Base-by-base conservation (phyloP, 2,113 vertebrate genomes). In the Amazona guildingii region DNA sequence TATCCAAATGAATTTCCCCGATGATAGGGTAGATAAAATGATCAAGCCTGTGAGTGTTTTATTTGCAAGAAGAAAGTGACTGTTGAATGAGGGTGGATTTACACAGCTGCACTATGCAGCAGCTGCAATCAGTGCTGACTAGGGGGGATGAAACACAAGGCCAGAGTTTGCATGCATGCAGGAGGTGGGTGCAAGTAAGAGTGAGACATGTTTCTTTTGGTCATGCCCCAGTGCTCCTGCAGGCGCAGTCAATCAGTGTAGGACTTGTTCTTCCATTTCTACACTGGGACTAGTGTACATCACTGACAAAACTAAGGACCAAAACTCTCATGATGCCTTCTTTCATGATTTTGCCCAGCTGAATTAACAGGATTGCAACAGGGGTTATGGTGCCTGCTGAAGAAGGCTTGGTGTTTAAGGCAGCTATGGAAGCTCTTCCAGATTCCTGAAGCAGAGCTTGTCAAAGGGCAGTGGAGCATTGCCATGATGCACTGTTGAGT, bases 1-100 rank as follows among this genome's bases (percentile, higher is more conserved):
- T 73, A 95, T 94, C 87, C 44, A 46, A 86, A 87, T 41, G 67
- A 72, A 74, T 88, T 97, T 92, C 66, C 52, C 86, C 82, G 95
- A 95, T 95, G 74, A 68, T n/a, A 92, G 81, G 41, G 49, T 28
- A 85, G 94, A 96, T 96, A 93, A 93, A 64, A 85, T 80, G 67
- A 93, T 74, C 69, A 79, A 92, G 74, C 66, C 66, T 28, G 1
- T 28, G 59, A 96, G 66, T 79, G 77, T 52, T 92, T 87, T 73
- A 77, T 86, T 95, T 83, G 63, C 90, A 75, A 62, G 82, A 77
- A 80, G 80, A 41, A 87, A 91, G 87, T 73, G 84, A 8, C 15
- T 79, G 16, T 17, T 77, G 92, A 43, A 10, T 16, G 82, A 70
- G 69, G 14, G 17, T 57, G 79, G 49, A 9, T 91, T 95, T 85